Evolutionary conservation across 2,797 vertebrate species (phyloP).

Genomic region (Coregonus sp.): DNA sequence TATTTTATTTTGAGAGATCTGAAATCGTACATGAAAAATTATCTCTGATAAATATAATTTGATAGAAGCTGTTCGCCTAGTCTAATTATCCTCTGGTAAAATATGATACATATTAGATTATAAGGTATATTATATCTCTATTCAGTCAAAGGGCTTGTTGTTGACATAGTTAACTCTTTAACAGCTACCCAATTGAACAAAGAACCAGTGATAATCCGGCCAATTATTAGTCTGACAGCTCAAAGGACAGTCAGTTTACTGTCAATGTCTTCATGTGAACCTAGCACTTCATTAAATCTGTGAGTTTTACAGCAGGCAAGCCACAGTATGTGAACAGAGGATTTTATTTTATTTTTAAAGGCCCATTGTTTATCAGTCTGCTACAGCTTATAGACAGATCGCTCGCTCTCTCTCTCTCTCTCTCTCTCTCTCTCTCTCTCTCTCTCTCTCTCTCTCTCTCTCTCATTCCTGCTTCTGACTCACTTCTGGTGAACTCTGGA

Average conservation of each 20-base stretch:
- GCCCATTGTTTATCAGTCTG: slow-evolving; percentile 25
- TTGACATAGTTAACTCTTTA: not conserved
- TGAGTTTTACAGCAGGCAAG: slow-evolving; percentile 6
- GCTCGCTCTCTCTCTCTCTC: slow-evolving; percentile 16
- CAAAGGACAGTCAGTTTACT: slow-evolving; percentile 27
- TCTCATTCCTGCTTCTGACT: slow-evolving; percentile 38
- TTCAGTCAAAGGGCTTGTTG: slow-evolving; percentile 19
- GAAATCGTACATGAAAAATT: slow-evolving; percentile 9
- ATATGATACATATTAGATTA: slow-evolving; percentile 7
- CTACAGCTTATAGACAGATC: slow-evolving; percentile 29
- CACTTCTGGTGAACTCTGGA: slow-evolving; percentile 61
- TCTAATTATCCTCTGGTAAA: slow-evolving; percentile 7
- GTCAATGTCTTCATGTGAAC: not conserved
- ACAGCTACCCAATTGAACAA: not conserved
- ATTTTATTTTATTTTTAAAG: no score
- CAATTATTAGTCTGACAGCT: not conserved
- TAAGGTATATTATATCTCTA: not conserved
- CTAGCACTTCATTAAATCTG: not conserved
- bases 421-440: slow-evolving; percentile 26
- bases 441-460: slow-evolving; percentile 25
- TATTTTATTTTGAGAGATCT: slow-evolving; percentile 23
- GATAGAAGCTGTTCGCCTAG: slow-evolving; percentile 2
- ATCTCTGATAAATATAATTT: no score
- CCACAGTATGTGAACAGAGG: slow-evolving; percentile 1
- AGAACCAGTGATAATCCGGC: slow-evolving; percentile 15